A percentile compares a stretch with the other conserved stretches of the same genome.
Conservation (phyloP, 2,797 vertebrate genomes). For the Anguilla obscura region DNA sequence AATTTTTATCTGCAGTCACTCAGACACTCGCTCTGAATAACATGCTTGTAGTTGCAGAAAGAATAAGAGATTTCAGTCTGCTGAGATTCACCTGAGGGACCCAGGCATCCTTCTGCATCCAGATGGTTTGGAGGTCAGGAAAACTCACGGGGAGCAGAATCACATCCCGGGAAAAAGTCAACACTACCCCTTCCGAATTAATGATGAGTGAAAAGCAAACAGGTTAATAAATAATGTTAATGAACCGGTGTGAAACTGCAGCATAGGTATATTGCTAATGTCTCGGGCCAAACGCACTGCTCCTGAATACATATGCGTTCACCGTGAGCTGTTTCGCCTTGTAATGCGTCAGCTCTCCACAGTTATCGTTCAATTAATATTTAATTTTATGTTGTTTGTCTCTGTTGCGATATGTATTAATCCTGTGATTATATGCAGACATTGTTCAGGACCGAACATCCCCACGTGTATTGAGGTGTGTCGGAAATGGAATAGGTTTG, state of each 20-base stretch:
- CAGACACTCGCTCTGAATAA: neutral
- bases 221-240: conserved; percentile 21
- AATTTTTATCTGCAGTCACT: neutral
- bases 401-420: conserved; percentile 14
- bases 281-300: neutral
- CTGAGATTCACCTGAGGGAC: conserved; percentile 7
- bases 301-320: neutral
- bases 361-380: neutral
- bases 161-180: neutral
- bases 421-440: conserved; percentile 1
- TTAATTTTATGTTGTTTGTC: conserved; percentile 7
- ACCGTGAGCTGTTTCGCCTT: neutral
- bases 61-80: conserved; percentile 14
- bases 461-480: conserved; percentile 8
- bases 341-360: neutral
- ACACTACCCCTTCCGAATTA: conserved; percentile 9
- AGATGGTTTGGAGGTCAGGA: conserved; percentile 21
- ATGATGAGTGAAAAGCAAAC: conserved; percentile 3
- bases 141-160: conserved; percentile 15
- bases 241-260: neutral
- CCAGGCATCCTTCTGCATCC: conserved; percentile 6
- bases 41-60: conserved; percentile 7
- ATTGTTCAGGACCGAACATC: neutral
- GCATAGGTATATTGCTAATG: neutral
- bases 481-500: neutral